Evolutionary conservation across 2,113 vertebrate species (phyloP).

Genomic region (Machaerirhynchus nigripectus): DNA sequence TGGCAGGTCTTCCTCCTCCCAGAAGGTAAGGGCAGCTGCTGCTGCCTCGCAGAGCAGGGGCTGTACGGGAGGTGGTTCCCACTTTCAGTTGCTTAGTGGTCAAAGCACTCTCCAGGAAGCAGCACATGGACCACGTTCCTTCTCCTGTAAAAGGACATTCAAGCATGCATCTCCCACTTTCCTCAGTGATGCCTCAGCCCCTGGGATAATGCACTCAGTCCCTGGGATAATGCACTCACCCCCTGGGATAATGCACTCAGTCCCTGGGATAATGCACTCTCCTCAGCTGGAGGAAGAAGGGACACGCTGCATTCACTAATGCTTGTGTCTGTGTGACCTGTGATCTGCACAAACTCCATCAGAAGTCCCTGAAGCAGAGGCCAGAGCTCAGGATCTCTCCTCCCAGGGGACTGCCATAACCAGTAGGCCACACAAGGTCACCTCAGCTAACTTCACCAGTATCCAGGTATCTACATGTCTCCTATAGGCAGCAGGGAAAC

Average conservation of each 20-base stretch:
- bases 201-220: neutral
- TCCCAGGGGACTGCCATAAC: neutral
- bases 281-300: neutral
- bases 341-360: neutral
- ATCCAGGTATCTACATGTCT: neutral
- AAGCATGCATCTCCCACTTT: neutral
- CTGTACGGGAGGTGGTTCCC: neutral
- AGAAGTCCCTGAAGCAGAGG: neutral
- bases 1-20: neutral
- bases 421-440: neutral
- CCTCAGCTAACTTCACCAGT: neutral
- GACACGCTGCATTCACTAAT: neutral
- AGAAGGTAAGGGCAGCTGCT: fast-evolving
- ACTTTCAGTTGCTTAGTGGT: neutral
- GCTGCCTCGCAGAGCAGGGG: neutral
- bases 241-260: neutral
- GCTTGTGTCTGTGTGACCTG: neutral
- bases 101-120: neutral
- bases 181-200: neutral
- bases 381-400: neutral
- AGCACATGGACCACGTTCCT: fast-evolving
- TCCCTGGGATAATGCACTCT: neutral
- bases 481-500: neutral
- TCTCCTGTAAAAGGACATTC: neutral
- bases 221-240: neutral